Evolutionary conservation across 2,888 invertebrate species (phyloP), one percentile per base, ranked within the genome.

Genomic region (Rhodophaea formosa): DNA sequence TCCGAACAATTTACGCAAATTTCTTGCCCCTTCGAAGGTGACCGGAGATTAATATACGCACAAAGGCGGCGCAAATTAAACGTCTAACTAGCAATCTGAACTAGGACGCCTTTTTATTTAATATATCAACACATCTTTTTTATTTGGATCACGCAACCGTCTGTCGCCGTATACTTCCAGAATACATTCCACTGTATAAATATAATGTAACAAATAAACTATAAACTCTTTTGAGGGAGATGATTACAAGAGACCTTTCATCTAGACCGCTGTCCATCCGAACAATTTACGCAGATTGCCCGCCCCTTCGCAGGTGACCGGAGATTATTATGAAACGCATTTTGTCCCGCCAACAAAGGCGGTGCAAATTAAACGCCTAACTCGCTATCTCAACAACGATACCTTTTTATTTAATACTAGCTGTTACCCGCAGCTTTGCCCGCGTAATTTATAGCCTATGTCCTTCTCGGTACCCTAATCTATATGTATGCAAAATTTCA

Each of bases 41-140:
- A 62, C 59, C 57, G 46, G 54, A 53, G 51, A 46, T 62, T 60
- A 62, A 59, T 59, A 60, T 47, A 57, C 53, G 58, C 56, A 65
- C 63, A 63, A 62, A 56, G 43, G 62, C 47, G 55, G 49, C 54
- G 61, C 65, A 65, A 65, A 62, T 59, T 64, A 60, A 59, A 63
- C 32, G 55, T 7, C 54, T 45, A 55, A 55, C 53, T 53, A 44
- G 44, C 53, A 43, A 53, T 53, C 29, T 53, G 53, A 8, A 12
- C 29, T 30, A 43, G 7, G 23, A n/a, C n/a, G n/a, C n/a, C n/a
- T n/a, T n/a, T n/a, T n/a, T n/a, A n/a, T n/a, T n/a, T n/a, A n/a
- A n/a, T n/a, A n/a, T n/a, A n/a, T n/a, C n/a, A n/a, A n/a, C n/a
- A n/a, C n/a, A n/a, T n/a, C n/a, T n/a, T n/a, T n/a, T n/a, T n/a